Conservation (phyloP, 2,888 invertebrate genomes). For the Acrocyrtus sp. region DNA sequence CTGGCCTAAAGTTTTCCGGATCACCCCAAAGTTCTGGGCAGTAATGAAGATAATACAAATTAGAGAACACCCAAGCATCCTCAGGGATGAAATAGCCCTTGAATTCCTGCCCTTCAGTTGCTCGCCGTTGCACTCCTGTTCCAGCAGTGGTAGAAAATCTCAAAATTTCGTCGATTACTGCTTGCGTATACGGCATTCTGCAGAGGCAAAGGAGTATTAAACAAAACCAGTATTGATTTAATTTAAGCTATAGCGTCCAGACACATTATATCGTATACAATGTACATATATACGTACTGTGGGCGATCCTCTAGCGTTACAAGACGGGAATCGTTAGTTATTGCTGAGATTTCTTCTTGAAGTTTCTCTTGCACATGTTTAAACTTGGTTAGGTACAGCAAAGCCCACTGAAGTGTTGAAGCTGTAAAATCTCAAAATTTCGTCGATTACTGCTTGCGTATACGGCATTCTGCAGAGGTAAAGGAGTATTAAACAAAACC, state of each 20-base stretch:
- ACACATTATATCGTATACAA: too few relatives aligned
- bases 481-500: too few relatives aligned
- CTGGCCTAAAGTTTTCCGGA: slow-evolving; percentile 25
- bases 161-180: slow-evolving; percentile 52
- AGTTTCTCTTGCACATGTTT: slow-evolving; percentile 7
- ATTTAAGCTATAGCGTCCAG: too few relatives aligned
- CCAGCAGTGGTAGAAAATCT: slow-evolving; percentile 47
- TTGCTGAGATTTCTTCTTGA: slow-evolving; percentile 18
- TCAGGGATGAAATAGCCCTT: slow-evolving; percentile 44
- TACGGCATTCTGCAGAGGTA: slow-evolving; percentile 55
- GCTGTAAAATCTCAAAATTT: slow-evolving; percentile 47
- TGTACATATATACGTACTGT: background rate
- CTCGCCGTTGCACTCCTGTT: slow-evolving; percentile 43
- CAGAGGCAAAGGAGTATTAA: too few relatives aligned
- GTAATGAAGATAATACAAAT: slow-evolving; percentile 26
- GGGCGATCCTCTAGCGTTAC: slow-evolving; percentile 1
- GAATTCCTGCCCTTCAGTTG: slow-evolving; percentile 21
- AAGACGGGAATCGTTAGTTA: background rate
- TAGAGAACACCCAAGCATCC: slow-evolving; percentile 50
- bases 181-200: slow-evolving; percentile 55
- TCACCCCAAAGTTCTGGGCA: slow-evolving; percentile 20
- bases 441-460: slow-evolving; percentile 51
- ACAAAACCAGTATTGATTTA: background rate
- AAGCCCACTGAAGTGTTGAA: slow-evolving; percentile 26
- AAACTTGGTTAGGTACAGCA: slow-evolving; percentile 11